These are phyloP conservation scores for Nymphicus hollandicus DNA, from an alignment of 2,113 vertebrate species.

Conservation along the genomic window DNA sequence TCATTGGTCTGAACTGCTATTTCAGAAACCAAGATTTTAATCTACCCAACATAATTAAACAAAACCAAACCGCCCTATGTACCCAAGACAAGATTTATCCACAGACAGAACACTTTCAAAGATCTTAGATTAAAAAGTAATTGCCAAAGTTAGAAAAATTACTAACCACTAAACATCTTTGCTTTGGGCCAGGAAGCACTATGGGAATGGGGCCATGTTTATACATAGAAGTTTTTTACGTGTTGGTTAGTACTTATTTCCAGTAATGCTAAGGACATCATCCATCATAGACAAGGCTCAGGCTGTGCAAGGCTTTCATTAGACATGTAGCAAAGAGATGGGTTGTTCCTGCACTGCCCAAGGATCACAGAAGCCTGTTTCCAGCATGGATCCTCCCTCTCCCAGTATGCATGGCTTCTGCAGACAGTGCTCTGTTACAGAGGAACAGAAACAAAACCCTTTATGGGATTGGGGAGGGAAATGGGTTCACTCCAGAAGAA, in stretches of 20 bases:
- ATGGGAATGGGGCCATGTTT: background rate
- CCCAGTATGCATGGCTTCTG: background rate
- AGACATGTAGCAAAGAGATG: background rate
- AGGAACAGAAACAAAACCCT: background rate
- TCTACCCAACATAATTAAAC: background rate
- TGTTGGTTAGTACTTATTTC: background rate
- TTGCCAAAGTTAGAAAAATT: background rate
- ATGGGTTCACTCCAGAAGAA: background rate
- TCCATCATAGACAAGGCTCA: background rate
- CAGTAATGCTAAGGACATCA: background rate
- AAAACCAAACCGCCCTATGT: background rate
- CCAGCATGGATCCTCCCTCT: background rate
- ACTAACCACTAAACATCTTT: background rate
- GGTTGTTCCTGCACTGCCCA: background rate
- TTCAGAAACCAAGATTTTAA: background rate
- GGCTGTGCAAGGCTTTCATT: background rate
- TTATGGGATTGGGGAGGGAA: background rate
- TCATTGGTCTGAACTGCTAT: background rate
- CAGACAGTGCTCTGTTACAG: background rate
- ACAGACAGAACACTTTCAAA: background rate
- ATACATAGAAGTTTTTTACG: background rate
- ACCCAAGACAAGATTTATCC: background rate
- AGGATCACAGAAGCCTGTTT: background rate
- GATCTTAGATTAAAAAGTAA: background rate
- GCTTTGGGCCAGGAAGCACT: background rate